A percentile compares a stretch with the other conserved stretches of the same genome.
phyloP scores from a whole-genome alignment of 2,888 invertebrate species.

The Protophormia terraenovae region DNA sequence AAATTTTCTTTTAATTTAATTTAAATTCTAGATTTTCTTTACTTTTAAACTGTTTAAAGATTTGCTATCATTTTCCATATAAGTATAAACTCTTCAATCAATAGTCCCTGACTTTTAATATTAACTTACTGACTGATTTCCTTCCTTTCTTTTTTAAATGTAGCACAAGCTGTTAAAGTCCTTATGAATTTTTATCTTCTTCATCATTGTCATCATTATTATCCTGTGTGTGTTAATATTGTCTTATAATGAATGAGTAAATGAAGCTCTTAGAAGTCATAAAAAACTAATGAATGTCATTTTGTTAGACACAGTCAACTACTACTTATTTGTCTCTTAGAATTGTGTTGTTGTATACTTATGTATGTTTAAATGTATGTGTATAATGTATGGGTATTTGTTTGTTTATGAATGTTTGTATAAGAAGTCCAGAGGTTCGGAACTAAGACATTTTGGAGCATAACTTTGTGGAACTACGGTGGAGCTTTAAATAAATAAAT shows the following conservation, averaged over 20 bases:
- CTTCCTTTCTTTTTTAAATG: not conserved
- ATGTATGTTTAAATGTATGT: not conserved
- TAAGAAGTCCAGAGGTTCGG: no score
- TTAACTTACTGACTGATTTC: slow-evolving; percentile 1
- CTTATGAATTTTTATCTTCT: slow-evolving; percentile 25
- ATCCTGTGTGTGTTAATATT: slow-evolving; percentile 36
- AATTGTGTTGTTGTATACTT: not conserved
- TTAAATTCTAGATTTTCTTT: no score
- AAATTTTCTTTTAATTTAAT: no score
- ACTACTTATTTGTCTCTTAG: slow-evolving; percentile 22
- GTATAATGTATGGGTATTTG: not conserved
- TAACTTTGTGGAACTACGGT: no score
- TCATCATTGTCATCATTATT: slow-evolving; percentile 36
- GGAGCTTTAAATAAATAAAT: no score
- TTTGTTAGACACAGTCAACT: slow-evolving; percentile 36
- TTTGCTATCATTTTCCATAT: not conserved
- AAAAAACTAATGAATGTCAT: slow-evolving; percentile 62
- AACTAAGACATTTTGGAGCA: no score
- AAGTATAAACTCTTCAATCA: not conserved
- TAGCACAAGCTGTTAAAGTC: not conserved
- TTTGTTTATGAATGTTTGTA: not conserved
- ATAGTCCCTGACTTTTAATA: not conserved
- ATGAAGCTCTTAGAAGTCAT: slow-evolving; percentile 47
- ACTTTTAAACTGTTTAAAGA: not conserved
- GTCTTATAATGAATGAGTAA: slow-evolving; percentile 49